phyloP scores from a whole-genome alignment of 2,888 invertebrate genomes.

The Subacronicta megacephala region DNA sequence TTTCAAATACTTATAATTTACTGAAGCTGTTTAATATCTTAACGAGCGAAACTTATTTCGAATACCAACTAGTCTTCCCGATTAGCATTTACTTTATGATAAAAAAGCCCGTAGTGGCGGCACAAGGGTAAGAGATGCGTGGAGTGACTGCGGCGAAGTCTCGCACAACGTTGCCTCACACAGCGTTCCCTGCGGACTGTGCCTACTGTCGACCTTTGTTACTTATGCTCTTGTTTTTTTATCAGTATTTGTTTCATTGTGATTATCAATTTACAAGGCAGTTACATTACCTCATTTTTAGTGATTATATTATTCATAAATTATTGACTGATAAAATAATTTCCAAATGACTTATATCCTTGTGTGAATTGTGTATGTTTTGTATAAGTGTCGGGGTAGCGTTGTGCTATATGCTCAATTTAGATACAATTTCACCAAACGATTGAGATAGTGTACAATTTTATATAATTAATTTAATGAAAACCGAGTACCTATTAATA shows the following conservation, averaged over 20 bases:
- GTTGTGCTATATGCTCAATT: conserved; percentile 90
- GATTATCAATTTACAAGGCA: conserved; percentile 85
- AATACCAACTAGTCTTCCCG: conserved; percentile 38
- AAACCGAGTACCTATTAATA: conserved; percentile 89
- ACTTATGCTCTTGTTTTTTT: conserved; percentile 75
- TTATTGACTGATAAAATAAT: conserved; percentile 88
- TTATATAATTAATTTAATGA: conserved; percentile 87
- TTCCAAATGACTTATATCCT: conserved; percentile 88
- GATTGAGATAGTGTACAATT: conserved; percentile 88
- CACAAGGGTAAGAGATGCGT: conserved; percentile 39
- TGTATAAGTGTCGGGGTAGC: conserved; percentile 84
- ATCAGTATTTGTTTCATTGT: conserved; percentile 87
- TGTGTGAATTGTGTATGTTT: conserved; percentile 82
- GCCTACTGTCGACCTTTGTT: conserved; percentile 53
- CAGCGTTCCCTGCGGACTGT: conserved; percentile 75
- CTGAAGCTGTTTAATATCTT: not conserved
- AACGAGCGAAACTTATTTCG: conserved; percentile 11
- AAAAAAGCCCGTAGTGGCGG: not conserved
- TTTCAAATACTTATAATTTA: conserved; percentile 5
- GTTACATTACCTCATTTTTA: conserved; percentile 85
- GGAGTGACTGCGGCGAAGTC: conserved; percentile 64
- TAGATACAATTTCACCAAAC: conserved; percentile 89
- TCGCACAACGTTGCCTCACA: conserved; percentile 87
- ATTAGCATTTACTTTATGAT: conserved; percentile 33
- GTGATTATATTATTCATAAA: conserved; percentile 84